phyloP scores from a whole-genome alignment of 2,888 invertebrate species.

The Drosophila emarginata region DNA sequence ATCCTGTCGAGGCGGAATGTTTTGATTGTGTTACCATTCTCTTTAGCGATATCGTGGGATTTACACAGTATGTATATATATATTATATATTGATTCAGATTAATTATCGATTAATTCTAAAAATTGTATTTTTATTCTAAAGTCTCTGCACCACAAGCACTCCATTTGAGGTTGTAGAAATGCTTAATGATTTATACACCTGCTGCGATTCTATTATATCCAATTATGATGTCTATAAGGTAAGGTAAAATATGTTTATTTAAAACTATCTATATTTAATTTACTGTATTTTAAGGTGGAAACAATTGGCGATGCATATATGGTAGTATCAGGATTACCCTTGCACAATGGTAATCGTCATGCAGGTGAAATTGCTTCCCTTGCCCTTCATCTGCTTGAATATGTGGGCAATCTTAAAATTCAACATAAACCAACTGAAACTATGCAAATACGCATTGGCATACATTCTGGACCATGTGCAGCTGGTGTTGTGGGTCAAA shows the following conservation, averaged over 20 bases:
- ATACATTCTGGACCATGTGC: conserved; percentile 89
- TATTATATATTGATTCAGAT: background rate
- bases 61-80: conserved; percentile 84
- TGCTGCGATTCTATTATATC: conserved; percentile 94
- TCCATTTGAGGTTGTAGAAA: conserved; percentile 92
- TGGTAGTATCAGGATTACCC: conserved; percentile 91
- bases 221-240: conserved; percentile 93
- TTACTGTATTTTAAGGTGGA: conserved; percentile 84
- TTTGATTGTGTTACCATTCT: conserved; percentile 92
- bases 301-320: conserved; percentile 92
- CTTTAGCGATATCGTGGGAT: conserved; percentile 93
- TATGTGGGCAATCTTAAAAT: conserved; percentile 88
- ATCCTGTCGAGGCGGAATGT: conserved; percentile 90
- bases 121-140: background rate
- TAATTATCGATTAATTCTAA: background rate
- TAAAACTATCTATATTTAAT: background rate
- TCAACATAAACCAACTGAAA: conserved; percentile 86
- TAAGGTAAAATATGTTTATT: conserved; percentile 54
- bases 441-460: conserved; percentile 88
- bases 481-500: conserved; percentile 91
- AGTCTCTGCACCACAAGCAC: conserved; percentile 89
- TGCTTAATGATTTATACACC: conserved; percentile 94
- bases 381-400: conserved; percentile 89
- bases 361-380: conserved; percentile 90
- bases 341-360: conserved; percentile 88